Conservation (phyloP, 64 coral and sea anemone genomes). For the Montipora efflorescens region DNA sequence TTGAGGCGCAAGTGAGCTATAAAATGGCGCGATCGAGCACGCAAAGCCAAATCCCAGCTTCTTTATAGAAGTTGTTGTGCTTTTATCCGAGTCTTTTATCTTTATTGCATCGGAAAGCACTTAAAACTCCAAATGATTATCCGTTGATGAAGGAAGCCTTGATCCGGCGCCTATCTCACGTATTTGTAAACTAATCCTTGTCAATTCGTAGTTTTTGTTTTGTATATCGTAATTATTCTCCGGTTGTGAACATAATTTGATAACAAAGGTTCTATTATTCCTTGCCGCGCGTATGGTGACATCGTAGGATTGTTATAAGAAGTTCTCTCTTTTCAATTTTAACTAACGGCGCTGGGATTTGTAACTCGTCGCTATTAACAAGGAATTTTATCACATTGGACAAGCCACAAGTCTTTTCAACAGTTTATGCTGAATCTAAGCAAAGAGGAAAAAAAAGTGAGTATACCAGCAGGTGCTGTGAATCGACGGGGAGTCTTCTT, state of each 20-base stretch:
- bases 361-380: not conserved
- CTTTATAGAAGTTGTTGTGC: not conserved
- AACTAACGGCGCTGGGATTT: not conserved
- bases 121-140: conserved; percentile 29
- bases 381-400: not conserved
- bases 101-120: conserved; percentile 10
- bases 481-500: not conserved
- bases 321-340: not conserved
- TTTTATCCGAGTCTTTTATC: conserved; percentile 6
- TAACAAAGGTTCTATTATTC: conserved; percentile 52
- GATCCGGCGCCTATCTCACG: conserved; percentile 35
- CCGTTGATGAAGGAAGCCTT: conserved; percentile 21
- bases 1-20: conserved; percentile 11
- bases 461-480: conserved; percentile 11
- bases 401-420: not conserved
- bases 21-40: not conserved
- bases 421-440: not conserved
- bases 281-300: not conserved
- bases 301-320: too few species aligned
- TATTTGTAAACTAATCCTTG: conserved; percentile 56
- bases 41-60: not conserved
- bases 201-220: conserved; percentile 30
- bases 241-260: conserved; percentile 49
- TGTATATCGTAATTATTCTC: conserved; percentile 41
- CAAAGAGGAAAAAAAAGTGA: not conserved